phyloP scores from a whole-genome alignment of 2,113 vertebrate genomes.

The Carlito syrichta region DNA sequence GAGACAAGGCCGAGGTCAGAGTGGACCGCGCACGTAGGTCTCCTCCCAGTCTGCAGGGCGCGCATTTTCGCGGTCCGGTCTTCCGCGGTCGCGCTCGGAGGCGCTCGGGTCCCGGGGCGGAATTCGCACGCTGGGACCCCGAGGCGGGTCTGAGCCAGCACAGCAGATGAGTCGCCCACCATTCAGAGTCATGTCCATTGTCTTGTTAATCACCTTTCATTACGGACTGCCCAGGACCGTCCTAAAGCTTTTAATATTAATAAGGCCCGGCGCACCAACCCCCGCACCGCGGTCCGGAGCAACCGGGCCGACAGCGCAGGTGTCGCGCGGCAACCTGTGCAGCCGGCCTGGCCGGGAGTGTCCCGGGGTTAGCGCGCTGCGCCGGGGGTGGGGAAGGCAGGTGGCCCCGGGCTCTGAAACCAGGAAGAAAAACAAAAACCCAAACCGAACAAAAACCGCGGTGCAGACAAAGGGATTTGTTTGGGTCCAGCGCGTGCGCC shows the following conservation, averaged over 20 bases:
- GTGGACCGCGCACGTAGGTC: not conserved
- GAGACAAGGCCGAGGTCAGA: not conserved
- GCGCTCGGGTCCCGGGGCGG: not conserved
- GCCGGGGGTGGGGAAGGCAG: constrained; percentile 75
- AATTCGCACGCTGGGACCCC: not conserved
- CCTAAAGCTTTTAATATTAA: constrained; percentile 86
- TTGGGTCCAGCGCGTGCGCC: constrained; percentile 83
- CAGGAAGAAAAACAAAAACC: constrained; percentile 48
- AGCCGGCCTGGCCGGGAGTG: constrained; percentile 51
- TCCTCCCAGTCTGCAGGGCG: not conserved
- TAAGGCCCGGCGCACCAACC: constrained; percentile 66
- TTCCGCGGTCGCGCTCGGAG: not conserved
- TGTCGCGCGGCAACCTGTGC: constrained; percentile 79
- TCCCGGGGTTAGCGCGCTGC: constrained; percentile 14
- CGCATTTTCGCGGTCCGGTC: not conserved
- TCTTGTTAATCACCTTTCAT: constrained; percentile 87
- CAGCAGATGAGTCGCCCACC: constrained; percentile 81
- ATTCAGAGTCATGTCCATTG: constrained; percentile 86
- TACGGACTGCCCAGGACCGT: constrained; percentile 71
- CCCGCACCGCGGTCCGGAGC: not conserved
- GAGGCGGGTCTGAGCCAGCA: constrained; percentile 81
- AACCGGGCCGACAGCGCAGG: constrained; percentile 55
- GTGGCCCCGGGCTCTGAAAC: constrained; percentile 66
- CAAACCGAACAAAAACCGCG: constrained; percentile 52
- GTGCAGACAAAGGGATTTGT: constrained; percentile 80